Evolutionary conservation across 2,797 vertebrate genomes (phyloP), one percentile per base, ranked within the genome.

Genomic region (Rousettus madagascariensis): DNA sequence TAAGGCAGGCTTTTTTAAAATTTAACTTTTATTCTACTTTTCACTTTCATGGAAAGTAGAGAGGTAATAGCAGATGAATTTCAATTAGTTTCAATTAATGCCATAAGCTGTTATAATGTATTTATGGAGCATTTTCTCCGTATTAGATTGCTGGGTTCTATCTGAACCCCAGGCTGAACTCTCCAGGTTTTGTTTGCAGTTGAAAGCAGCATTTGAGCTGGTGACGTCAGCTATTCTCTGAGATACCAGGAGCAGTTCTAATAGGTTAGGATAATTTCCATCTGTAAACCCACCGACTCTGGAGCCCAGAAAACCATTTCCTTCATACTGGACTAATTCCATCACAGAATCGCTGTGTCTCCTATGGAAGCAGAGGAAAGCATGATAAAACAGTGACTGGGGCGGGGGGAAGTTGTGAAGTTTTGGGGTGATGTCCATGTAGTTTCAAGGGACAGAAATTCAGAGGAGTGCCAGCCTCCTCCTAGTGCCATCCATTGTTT

Each of bases 31-130:
- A 97, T 72, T 85, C 97, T 95, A 95, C 93, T 98, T 94, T 97
- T 97, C 96, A 96, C 97, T 97, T 98, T 96, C 96, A 97, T 88
- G 96, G 96, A 86, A 97, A 97, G 85, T 43, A 57, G 72, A 86
- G 90, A 46, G 63, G 94, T 98, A 97, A 97, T 86, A 97, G 96
- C 94, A 97, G 97, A 97, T 97, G 90, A 97, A 97, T 98, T 97
- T 97, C 95, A 97, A 97, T 98, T 97, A 97, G 97, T 94, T 95
- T 95, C 97, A 98, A 96, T 98, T 97, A 97, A 92, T 94, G 89
- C 38, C 94, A 46, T 91, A 96, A 98, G 85, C 72, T 83, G 86
- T 89, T 96, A 49, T 49, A 65, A 83, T 68, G 95, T 93, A n/a
- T n/a, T n/a, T n/a, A n/a, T n/a, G n/a, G n/a, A n/a, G n/a, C n/a